These are phyloP conservation scores for Gasteruption jaculator DNA, from an alignment of 2,888 invertebrate species.

Conservation along the genomic window DNA sequence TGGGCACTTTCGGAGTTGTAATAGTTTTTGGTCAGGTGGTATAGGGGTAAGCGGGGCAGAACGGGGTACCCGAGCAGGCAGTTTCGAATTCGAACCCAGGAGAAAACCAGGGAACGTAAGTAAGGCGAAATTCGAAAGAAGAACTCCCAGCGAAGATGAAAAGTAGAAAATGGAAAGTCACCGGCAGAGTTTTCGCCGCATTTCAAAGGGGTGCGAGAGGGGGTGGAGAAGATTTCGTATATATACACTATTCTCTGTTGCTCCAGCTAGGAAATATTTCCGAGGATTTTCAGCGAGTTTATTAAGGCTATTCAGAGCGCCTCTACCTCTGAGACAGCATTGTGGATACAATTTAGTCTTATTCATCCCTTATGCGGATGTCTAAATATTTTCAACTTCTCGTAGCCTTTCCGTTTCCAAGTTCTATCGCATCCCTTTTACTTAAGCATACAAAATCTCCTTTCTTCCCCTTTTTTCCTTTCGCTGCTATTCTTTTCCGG, in stretches of 20 bases:
- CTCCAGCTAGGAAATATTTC: conserved; percentile 47
- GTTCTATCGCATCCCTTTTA: conserved; percentile 19
- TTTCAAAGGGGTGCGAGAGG: too few species aligned
- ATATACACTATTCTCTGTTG: too few species aligned
- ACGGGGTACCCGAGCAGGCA: too few species aligned
- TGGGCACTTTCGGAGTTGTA: too few species aligned
- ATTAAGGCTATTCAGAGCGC: conserved; percentile 61
- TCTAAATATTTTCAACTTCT: conserved; percentile 50
- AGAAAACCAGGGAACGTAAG: too few species aligned
- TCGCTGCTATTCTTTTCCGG: too few species aligned
- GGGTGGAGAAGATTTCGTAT: too few species aligned
- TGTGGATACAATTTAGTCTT: conserved; percentile 63
- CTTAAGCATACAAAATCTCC: conserved; percentile 11
- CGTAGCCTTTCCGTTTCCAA: conserved; percentile 14
- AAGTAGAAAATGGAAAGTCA: too few species aligned
- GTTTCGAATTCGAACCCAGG: too few species aligned
- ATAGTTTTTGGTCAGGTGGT: too few species aligned
- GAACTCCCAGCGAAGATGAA: conserved; percentile 10
- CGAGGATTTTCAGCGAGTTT: conserved; percentile 50
- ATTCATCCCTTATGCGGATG: conserved; percentile 54
- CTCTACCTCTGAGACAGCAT: conserved; percentile 57
- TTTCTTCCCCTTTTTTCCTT: conserved; percentile 16
- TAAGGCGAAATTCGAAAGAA: conserved; percentile 10
- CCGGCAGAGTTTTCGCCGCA: conserved; percentile 35
- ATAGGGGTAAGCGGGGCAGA: too few species aligned